Evolutionary conservation across 1,140 invertebrate species (phyloP).

Genomic region (Megathymus violae): DNA sequence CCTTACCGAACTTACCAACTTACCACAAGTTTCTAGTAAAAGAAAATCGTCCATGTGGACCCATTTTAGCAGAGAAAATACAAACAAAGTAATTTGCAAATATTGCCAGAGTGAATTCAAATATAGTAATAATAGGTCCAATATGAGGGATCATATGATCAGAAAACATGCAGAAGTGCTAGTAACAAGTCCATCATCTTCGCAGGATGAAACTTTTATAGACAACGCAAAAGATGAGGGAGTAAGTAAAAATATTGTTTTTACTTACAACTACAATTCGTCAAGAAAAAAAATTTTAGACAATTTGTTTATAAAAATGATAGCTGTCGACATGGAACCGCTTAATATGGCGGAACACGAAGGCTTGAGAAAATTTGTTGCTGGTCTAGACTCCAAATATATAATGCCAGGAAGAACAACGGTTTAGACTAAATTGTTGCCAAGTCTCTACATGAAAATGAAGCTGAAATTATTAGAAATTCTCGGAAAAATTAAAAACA

Average conservation of each 20-base stretch:
- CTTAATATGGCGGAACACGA: too few relatives aligned
- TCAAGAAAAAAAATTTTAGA: neutral
- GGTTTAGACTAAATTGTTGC: too few relatives aligned
- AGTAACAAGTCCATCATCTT: neutral
- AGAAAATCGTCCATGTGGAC: neutral
- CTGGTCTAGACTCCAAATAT: too few relatives aligned
- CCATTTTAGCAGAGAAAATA: neutral
- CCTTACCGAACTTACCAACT: too few relatives aligned
- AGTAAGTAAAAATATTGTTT: too few relatives aligned
- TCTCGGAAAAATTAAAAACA: too few relatives aligned
- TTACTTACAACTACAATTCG: neutral
- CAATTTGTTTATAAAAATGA: too few relatives aligned
- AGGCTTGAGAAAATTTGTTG: too few relatives aligned
- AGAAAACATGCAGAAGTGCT: neutral
- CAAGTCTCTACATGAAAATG: too few relatives aligned
- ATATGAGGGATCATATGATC: neutral
- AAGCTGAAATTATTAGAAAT: too few relatives aligned
- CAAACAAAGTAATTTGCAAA: neutral
- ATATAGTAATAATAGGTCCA: neutral
- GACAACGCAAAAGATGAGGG: neutral
- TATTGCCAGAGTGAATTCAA: neutral
- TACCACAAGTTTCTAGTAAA: neutral
- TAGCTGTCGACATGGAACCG: too few relatives aligned
- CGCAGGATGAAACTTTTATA: neutral
- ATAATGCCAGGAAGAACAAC: too few relatives aligned